phyloP scores from a whole-genome alignment of 2,113 vertebrate species.

The Nanorana parkeri region DNA sequence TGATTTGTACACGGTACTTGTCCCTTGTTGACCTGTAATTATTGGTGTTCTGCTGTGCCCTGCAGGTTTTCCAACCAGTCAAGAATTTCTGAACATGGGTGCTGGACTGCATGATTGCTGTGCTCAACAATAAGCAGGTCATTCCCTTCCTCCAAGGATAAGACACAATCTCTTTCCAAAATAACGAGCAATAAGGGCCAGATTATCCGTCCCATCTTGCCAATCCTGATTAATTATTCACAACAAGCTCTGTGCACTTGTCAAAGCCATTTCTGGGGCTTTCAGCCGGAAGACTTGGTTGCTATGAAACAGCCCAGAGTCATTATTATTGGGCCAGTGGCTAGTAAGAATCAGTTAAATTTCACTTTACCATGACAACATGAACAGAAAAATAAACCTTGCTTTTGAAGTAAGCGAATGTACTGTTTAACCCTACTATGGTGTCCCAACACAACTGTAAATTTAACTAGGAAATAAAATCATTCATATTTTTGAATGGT shows the following conservation, averaged over 20 bases:
- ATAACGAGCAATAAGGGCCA: slow-evolving; percentile 52
- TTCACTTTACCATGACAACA: neutral
- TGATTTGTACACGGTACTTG: neutral
- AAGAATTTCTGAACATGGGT: neutral
- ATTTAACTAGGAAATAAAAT: no score
- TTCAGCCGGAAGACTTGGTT: slow-evolving; percentile 60
- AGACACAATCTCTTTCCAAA: slow-evolving; percentile 15
- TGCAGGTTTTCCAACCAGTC: neutral
- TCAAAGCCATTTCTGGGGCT: slow-evolving; percentile 70
- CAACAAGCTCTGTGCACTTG: slow-evolving; percentile 60
- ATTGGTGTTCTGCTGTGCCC: neutral
- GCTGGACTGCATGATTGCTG: neutral
- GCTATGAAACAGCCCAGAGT: slow-evolving; percentile 64
- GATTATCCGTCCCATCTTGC: slow-evolving; percentile 13
- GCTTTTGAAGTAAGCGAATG: no score
- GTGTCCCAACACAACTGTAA: no score
- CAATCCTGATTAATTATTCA: slow-evolving; percentile 66
- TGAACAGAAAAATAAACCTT: no score
- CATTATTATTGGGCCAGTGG: slow-evolving; percentile 70
- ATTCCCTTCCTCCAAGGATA: slow-evolving; percentile 2
- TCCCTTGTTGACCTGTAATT: slow-evolving; percentile 36
- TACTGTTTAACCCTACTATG: no score
- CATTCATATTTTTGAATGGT: no score
- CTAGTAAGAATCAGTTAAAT: slow-evolving; percentile 14
- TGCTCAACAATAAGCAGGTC: slow-evolving; percentile 7